Evolutionary conservation across 2,888 invertebrate genomes (phyloP).

Genomic region (Cataglyphis altisquamis): DNA sequence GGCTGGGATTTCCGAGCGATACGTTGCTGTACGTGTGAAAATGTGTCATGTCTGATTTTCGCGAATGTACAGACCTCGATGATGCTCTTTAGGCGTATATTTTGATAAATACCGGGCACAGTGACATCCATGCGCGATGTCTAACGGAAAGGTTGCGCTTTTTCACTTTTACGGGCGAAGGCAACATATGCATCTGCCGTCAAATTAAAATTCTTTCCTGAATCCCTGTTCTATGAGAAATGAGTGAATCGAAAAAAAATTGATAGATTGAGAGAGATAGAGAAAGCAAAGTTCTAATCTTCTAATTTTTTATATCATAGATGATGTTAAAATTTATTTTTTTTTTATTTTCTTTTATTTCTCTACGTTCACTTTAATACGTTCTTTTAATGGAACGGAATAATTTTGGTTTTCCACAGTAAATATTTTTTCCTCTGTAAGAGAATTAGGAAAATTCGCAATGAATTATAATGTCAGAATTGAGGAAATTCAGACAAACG

Average conservation of each 20-base stretch:
- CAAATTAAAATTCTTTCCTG: neutral
- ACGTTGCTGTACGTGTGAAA: constrained; percentile 59
- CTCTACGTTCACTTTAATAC: neutral
- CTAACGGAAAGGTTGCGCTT: neutral
- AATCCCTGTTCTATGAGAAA: neutral
- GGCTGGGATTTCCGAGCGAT: constrained; percentile 50
- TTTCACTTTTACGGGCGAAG: neutral
- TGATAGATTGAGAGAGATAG: no score
- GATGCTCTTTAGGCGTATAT: constrained; percentile 14
- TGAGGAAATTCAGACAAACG: neutral
- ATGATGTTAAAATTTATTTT: neutral
- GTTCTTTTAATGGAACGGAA: neutral
- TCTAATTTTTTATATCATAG: neutral
- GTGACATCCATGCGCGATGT: neutral
- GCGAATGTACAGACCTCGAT: neutral
- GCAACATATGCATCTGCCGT: neutral
- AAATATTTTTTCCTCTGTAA: neutral
- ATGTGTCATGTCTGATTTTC: constrained; percentile 58
- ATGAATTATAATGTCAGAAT: neutral
- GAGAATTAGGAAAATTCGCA: neutral
- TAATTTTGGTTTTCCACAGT: neutral
- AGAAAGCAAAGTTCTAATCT: neutral
- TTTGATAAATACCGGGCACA: constrained; percentile 15
- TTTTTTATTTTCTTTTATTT: neutral
- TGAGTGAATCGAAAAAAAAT: neutral